Evolutionary conservation across 2,113 vertebrate species (phyloP).

Genomic region (Phocoena phocoena): DNA sequence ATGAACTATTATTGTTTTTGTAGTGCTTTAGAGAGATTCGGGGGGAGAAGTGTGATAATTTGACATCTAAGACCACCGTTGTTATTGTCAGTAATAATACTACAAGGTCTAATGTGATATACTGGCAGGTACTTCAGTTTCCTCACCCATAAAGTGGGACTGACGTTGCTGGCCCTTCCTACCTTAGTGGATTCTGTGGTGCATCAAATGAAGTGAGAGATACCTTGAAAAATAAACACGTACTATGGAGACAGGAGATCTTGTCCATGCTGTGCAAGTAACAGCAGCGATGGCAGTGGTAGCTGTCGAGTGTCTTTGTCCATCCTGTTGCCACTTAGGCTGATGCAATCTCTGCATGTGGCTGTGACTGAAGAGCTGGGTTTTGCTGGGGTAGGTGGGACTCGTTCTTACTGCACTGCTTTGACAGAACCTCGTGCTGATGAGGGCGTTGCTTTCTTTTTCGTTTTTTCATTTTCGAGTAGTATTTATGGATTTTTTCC

Average conservation of each 20-base stretch:
- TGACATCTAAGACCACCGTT: fast-evolving
- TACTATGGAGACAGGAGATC: not conserved
- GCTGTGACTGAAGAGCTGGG: not conserved
- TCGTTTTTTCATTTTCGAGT: not conserved
- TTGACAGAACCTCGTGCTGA: not conserved
- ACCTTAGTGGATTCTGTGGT: not conserved
- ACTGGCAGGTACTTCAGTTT: not conserved
- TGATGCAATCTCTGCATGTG: too few relatives aligned
- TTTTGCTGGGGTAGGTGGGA: not conserved
- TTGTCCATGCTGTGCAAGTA: not conserved
- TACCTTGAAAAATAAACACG: not conserved
- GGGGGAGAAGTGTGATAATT: not conserved
- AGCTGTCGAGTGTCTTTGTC: not conserved
- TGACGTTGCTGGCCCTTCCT: not conserved
- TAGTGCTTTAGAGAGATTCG: not conserved
- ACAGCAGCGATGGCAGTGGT: not conserved
- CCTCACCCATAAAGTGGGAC: not conserved
- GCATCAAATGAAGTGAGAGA: not conserved
- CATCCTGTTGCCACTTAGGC: not conserved
- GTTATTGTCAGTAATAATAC: not conserved
- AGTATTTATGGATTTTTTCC: not conserved
- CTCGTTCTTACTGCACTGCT: not conserved
- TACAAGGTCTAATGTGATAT: not conserved
- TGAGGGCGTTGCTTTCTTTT: not conserved
- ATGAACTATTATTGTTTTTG: not conserved